Base-by-base conservation (phyloP, 1,140 invertebrate species). In the Drosophila murphyi region DNA sequence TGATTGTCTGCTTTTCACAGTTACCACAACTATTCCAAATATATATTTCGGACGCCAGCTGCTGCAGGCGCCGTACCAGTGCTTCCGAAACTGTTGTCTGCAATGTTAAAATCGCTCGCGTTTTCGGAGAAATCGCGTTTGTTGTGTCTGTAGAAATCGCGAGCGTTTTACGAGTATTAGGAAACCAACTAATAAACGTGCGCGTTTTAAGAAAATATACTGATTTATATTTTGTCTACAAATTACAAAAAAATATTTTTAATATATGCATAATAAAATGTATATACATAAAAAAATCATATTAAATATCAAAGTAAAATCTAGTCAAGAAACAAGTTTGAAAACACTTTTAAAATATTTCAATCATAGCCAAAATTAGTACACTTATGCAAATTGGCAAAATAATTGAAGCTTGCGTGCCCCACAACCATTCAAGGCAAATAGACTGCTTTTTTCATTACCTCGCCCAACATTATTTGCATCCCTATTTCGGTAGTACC, bases 391-490 rank as follows among this genome's bases (percentile, higher is more conserved):
- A 51, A 61, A 73, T 79, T 73, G 43, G 39, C 51, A 32, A 55
- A 61, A 79, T 56, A 73, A 67, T 68, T 65, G 41, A 55, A 65
- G n/a, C 35, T 82, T 37, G 82, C 82, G 82, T 87, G 82, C 51
- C 31, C 32, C 3, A 55, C 47, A 51, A 54, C 45, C 55, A 82
- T 76, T 65, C 12, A 59, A 60, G 39, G 56, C 31, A 12, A 32
- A 8, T 43, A n/a, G 39, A 43, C n/a, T 43, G 39, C 39, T 51
- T 43, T 20, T 43, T 10, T 34, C 28, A 35, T 37, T 52, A 60
- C 28, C 56, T 43, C 45, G 41, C 39, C 7, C 34, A 60, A 43
- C 29, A 47, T 8, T 5, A 41, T 60, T 60, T 63, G 43, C 43
- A 41, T 5, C 45, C 51, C 12, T 0, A 10, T 39, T 47, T 8